Percentiles rank a stretch among this genome's conserved stretches.
These are phyloP conservation scores for Lobophora halterata DNA, from an alignment of 2,888 invertebrate genomes.

Conservation along the genomic window DNA sequence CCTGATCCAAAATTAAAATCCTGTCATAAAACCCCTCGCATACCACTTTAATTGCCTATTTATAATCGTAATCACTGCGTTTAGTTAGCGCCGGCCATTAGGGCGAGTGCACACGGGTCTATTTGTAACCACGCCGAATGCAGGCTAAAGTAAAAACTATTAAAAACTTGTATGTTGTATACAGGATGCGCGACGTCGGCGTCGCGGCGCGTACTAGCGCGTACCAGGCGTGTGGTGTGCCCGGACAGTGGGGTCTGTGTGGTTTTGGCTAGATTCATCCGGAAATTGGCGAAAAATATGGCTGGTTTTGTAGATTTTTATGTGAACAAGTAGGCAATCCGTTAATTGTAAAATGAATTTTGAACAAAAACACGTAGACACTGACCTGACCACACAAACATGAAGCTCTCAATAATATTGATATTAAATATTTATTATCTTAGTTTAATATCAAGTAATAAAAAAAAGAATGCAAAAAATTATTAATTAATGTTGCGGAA, in stretches of 20 bases:
- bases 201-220: constrained; percentile 18
- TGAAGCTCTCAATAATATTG: too few relatives aligned
- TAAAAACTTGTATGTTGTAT: constrained; percentile 13
- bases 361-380: too few relatives aligned
- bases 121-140: constrained; percentile 30
- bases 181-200: constrained; percentile 17
- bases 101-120: constrained; percentile 34
- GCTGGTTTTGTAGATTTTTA: too few relatives aligned
- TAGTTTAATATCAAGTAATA: too few relatives aligned
- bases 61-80: constrained; percentile 39
- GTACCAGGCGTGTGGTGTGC: constrained; percentile 6
- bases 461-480: too few relatives aligned
- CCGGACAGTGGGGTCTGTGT: constrained; percentile 3
- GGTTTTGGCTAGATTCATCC: constrained; percentile 4
- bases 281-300: background rate
- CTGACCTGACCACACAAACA: too few relatives aligned
- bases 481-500: too few relatives aligned
- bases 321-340: too few relatives aligned
- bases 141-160: constrained; percentile 28
- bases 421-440: too few relatives aligned
- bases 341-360: too few relatives aligned
- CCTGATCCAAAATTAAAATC: constrained; percentile 10
- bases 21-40: constrained; percentile 25
- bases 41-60: constrained; percentile 22
- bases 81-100: constrained; percentile 37